These are phyloP conservation scores for Nemurella pictetii DNA, from an alignment of 2,888 invertebrate species.

Conservation along the genomic window DNA sequence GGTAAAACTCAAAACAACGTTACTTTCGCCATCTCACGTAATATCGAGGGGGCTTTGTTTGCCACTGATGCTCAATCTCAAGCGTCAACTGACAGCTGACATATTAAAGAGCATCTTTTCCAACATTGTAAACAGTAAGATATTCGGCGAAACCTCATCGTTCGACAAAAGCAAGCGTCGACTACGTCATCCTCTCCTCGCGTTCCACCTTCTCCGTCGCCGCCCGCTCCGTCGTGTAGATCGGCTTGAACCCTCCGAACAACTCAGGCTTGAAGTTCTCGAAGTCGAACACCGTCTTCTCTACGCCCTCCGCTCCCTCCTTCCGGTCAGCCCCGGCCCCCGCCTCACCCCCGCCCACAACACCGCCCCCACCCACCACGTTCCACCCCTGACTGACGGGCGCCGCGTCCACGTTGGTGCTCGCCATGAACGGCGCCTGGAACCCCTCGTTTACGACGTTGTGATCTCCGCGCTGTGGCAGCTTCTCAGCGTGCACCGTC, in stretches of 20 bases:
- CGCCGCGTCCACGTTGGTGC: slow-evolving; percentile 61
- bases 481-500: not conserved
- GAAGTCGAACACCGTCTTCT: slow-evolving; percentile 59
- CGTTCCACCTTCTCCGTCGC: slow-evolving; percentile 39
- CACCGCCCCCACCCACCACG: slow-evolving; percentile 49
- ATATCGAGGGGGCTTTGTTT: too few relatives aligned
- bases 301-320: slow-evolving; percentile 46
- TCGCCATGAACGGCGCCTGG: slow-evolving; percentile 53
- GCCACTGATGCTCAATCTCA: too few relatives aligned
- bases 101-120: too few relatives aligned
- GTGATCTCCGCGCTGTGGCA: slow-evolving; percentile 8
- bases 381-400: slow-evolving; percentile 64
- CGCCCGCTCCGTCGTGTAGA: slow-evolving; percentile 47
- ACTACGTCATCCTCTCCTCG: slow-evolving; percentile 37
- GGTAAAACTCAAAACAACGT: too few relatives aligned
- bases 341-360: not conserved
- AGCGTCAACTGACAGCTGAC: too few relatives aligned
- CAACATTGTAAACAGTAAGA: not conserved
- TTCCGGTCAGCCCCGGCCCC: not conserved
- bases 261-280: slow-evolving; percentile 70
- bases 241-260: slow-evolving; percentile 70
- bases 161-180: not conserved
- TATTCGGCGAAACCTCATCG: not conserved
- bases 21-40: too few relatives aligned
- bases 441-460: slow-evolving; percentile 28